phyloP scores from a whole-genome alignment of 2,797 vertebrate species.

The Pampus argenteus region DNA sequence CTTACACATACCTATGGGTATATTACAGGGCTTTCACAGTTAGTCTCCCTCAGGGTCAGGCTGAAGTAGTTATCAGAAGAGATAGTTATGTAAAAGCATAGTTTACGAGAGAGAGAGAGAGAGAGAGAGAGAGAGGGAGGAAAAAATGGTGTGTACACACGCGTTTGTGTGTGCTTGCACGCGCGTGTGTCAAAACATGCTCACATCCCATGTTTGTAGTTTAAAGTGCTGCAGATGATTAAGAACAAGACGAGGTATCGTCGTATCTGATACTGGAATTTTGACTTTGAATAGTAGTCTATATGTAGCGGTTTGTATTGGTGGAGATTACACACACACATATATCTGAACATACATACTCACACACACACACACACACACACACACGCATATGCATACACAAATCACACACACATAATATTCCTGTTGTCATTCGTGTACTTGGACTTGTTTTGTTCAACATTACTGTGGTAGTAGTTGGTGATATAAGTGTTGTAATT shows the following conservation, averaged over 20 bases:
- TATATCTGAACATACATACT: background rate
- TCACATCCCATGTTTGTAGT: conserved; percentile 26
- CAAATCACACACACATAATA: background rate
- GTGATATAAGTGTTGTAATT: background rate
- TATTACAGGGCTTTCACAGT: conserved; percentile 31
- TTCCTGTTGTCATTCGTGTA: conserved; percentile 9
- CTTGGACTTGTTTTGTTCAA: background rate
- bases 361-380: conserved; percentile 19
- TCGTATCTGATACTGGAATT: conserved; percentile 45
- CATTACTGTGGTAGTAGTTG: background rate
- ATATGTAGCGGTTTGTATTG: background rate
- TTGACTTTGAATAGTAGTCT: conserved; percentile 7
- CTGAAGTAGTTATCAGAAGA: conserved; percentile 49
- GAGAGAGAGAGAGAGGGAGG: background rate
- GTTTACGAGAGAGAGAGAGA: conserved; percentile 33
- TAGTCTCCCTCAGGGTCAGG: conserved; percentile 30
- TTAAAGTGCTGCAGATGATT: conserved; percentile 16
- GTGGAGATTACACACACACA: conserved; percentile 3
- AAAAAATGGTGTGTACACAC: background rate
- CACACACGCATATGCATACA: conserved; percentile 1
- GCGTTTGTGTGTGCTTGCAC: background rate
- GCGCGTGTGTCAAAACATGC: conserved; percentile 27
- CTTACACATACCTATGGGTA: background rate
- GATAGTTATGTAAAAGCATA: conserved; percentile 68
- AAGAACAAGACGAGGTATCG: conserved; percentile 11